These are phyloP conservation scores for Cerceris ruficornis DNA, from an alignment of 2,888 invertebrate species.

Conservation along the genomic window DNA sequence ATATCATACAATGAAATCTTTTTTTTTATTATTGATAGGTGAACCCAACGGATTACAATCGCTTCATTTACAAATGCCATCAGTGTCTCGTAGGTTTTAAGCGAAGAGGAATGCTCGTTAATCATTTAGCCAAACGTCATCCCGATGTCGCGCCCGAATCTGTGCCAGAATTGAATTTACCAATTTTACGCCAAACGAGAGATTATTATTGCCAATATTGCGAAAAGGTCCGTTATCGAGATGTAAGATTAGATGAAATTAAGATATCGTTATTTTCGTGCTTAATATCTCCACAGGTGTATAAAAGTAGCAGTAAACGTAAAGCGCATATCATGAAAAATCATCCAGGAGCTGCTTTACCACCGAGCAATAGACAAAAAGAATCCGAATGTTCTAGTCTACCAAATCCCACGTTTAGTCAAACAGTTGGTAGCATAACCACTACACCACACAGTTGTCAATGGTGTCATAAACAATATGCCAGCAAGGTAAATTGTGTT, in stretches of 20 bases:
- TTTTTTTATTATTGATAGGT: constrained; percentile 62
- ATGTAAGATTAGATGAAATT: constrained; percentile 12
- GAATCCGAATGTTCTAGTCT: constrained; percentile 81
- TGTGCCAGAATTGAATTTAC: constrained; percentile 89
- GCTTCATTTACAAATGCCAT: constrained; percentile 90
- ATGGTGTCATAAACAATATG: constrained; percentile 94
- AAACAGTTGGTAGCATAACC: constrained; percentile 88
- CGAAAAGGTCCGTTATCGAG: constrained; percentile 83
- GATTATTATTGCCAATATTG: constrained; percentile 94
- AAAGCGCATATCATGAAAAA: constrained; percentile 91
- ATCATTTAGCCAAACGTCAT: constrained; percentile 92
- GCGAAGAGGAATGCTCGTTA: constrained; percentile 92
- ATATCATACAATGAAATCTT: background rate
- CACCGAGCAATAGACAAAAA: constrained; percentile 83
- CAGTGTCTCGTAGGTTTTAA: constrained; percentile 90
- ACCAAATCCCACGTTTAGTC: constrained; percentile 86
- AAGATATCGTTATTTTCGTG: constrained; percentile 31
- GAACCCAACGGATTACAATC: constrained; percentile 86
- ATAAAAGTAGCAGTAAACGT: constrained; percentile 92
- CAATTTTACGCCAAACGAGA: constrained; percentile 89
- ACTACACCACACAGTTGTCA: constrained; percentile 88
- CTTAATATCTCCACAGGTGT: constrained; percentile 81
- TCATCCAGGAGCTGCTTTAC: constrained; percentile 90
- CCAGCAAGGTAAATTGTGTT: constrained; percentile 85
- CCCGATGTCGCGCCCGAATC: constrained; percentile 86